These are phyloP conservation scores for Drosophila triauraria DNA, from an alignment of 1,140 invertebrate species.

Conservation along the genomic window DNA sequence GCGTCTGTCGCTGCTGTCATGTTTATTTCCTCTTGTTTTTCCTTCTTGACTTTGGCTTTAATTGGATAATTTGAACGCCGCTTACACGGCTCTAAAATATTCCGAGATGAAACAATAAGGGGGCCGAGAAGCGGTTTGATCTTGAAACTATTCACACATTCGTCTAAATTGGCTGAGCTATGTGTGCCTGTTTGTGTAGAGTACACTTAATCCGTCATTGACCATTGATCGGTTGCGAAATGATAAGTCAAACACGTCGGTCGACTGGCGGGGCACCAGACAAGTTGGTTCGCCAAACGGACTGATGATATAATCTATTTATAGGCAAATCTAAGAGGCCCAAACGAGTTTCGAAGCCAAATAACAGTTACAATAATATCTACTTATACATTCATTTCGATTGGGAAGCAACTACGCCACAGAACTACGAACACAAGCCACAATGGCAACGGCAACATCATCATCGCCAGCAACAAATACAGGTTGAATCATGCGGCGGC, in stretches of 20 bases:
- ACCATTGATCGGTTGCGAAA: constrained; percentile 26
- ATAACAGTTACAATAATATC: constrained; percentile 69
- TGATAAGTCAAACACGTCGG: constrained; percentile 36
- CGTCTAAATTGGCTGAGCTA: constrained; percentile 65
- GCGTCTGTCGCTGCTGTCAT: constrained; percentile 4
- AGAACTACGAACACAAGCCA: constrained; percentile 34
- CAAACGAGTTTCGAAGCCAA: constrained; percentile 61
- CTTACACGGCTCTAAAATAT: constrained; percentile 43
- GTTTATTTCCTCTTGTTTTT: constrained; percentile 34
- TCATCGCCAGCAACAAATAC: constrained; percentile 19
- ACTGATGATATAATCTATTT: constrained; percentile 61
- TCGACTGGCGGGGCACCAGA: constrained; percentile 2
- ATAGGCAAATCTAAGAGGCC: constrained; percentile 24
- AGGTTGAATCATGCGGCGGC: constrained; percentile 41
- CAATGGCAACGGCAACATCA: constrained; percentile 28
- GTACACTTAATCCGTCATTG: constrained; percentile 55
- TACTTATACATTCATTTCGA: constrained; percentile 52
- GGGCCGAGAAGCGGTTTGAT: constrained; percentile 26
- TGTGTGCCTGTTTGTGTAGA: constrained; percentile 14
- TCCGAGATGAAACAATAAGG: constrained; percentile 36
- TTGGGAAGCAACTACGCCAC: constrained; percentile 60
- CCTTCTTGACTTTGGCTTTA: constrained; percentile 53
- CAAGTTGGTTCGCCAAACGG: constrained; percentile 25
- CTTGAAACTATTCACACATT: constrained; percentile 67
- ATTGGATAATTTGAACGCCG: constrained; percentile 74